Percentiles rank a stretch among this genome's conserved stretches.
These are phyloP conservation scores for Cephalopterus ornatus DNA, from an alignment of 2,113 vertebrate species.

Conservation along the genomic window DNA sequence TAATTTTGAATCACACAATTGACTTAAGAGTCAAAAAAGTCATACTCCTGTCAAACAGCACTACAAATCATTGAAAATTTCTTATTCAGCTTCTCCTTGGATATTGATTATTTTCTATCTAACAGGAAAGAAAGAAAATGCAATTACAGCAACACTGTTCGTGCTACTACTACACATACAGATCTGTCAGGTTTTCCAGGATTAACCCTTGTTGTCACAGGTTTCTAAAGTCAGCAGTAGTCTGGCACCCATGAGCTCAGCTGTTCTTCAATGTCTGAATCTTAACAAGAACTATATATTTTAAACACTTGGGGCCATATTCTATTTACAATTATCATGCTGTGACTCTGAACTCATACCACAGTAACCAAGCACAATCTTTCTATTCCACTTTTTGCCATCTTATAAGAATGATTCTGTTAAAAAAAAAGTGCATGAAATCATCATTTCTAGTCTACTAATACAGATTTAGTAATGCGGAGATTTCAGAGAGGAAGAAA, in stretches of 20 bases:
- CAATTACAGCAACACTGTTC: conserved; percentile 61
- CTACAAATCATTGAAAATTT: conserved; percentile 64
- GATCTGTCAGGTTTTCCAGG: conserved; percentile 46
- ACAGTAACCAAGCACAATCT: fast-evolving
- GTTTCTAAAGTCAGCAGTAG: conserved; percentile 60
- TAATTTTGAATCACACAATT: conserved; percentile 67
- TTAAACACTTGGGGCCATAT: background rate
- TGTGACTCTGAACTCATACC: background rate
- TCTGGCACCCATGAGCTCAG: conserved; percentile 24
- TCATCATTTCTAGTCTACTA: background rate
- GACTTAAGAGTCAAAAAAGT: conserved; percentile 55
- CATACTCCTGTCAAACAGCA: conserved; percentile 27
- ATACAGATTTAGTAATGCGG: background rate
- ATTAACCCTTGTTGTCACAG: conserved; percentile 61
- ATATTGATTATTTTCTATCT: conserved; percentile 72
- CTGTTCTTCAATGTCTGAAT: conserved; percentile 49
- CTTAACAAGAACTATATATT: background rate
- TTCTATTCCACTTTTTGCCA: background rate
- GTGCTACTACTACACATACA: conserved; percentile 51
- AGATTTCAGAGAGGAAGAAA: background rate
- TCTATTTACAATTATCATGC: background rate
- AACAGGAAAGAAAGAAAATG: conserved; percentile 66
- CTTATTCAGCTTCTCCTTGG: conserved; percentile 53
- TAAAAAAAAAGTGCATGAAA: background rate
- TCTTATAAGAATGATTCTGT: background rate